Evolutionary conservation across 2,888 invertebrate species (phyloP), one percentile per base, ranked within the genome.

Genomic region (Pseudococcus jackbeardsleyi): DNA sequence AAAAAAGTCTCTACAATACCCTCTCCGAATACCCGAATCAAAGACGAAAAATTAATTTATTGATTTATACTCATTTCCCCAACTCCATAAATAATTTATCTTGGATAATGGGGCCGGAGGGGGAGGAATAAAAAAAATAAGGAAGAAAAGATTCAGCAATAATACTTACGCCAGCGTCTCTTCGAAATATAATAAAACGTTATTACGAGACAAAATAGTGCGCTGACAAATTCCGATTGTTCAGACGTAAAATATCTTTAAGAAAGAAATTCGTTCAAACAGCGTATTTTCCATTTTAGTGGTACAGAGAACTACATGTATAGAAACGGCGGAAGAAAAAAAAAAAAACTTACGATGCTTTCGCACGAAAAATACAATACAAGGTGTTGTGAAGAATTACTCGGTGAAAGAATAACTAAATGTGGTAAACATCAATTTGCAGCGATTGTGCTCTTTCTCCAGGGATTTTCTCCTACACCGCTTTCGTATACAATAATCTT

Each of bases 391-490:
- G 77, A 77, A 77, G 77, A 77, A 77, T 77, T 42, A 42, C 77
- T 42, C 39, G 17, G 39, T 42, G 33, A 39, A 77, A 77, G 77
- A 77, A 77, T 77, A 42, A 77, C 39, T 77, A 77, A 77, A 77
- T 77, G 33, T 77, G 39, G 77, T 77, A 77, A 77, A 77, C 77
- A 39, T 77, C 77, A 77, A 77, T 77, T 77, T 39, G 39, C 39
- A 42, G 39, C 77, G 39, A 77, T 77, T 77, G 77, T 77, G 77
- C 19, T 17, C 15, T 77, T 42, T 39, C 39, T 77, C 77, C 39
- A 77, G 39, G 77, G 77, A 33, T 77, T 77, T 77, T 77, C 77
- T 39, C 39, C 33, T 39, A 39, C 77, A 42, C 39, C 77, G 77
- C 39, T 1, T 42, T 39, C 15, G 22, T 9, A 59, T 50, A 50